Percentiles rank a stretch among this genome's conserved stretches.
Conservation (phyloP, 2,113 vertebrate species). For the Heterotis niloticus region DNA sequence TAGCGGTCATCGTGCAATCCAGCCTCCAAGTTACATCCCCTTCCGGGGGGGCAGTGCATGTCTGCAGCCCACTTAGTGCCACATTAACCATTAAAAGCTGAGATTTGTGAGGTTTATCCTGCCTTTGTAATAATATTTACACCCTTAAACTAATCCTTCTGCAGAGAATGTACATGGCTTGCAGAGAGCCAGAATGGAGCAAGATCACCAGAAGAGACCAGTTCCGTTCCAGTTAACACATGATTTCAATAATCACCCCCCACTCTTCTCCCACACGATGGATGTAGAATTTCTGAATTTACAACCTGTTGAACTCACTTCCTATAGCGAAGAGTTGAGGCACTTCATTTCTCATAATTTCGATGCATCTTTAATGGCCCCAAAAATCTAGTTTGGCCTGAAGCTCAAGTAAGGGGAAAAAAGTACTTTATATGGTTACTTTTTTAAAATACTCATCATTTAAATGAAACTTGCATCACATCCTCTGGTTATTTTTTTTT, state of each 20-base stretch:
- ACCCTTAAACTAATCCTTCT: slow-evolving; percentile 3
- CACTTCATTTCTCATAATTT: no score
- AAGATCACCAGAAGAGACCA: neutral
- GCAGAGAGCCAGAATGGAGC: neutral
- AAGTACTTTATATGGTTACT: no score
- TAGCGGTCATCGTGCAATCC: neutral
- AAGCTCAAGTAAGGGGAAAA: no score
- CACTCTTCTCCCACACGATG: neutral
- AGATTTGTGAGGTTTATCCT: slow-evolving; percentile 23
- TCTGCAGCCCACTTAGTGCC: no score
- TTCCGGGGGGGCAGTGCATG: neutral
- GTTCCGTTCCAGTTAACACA: neutral
- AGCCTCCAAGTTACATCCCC: neutral
- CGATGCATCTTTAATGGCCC: no score
- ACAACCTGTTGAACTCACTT: neutral
- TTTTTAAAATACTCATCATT: no score
- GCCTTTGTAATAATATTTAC: slow-evolving; percentile 22
- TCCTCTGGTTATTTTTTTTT: no score
- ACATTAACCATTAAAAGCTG: slow-evolving; percentile 13
- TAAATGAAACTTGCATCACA: no score
- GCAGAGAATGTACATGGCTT: neutral
- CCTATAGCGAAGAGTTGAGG: no score
- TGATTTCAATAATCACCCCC: neutral
- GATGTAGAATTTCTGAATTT: neutral
- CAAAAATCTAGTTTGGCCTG: no score